Evolutionary conservation across 1,140 invertebrate species (phyloP), one percentile per base, ranked within the genome.

Genomic region (Anastatus disparis): DNA sequence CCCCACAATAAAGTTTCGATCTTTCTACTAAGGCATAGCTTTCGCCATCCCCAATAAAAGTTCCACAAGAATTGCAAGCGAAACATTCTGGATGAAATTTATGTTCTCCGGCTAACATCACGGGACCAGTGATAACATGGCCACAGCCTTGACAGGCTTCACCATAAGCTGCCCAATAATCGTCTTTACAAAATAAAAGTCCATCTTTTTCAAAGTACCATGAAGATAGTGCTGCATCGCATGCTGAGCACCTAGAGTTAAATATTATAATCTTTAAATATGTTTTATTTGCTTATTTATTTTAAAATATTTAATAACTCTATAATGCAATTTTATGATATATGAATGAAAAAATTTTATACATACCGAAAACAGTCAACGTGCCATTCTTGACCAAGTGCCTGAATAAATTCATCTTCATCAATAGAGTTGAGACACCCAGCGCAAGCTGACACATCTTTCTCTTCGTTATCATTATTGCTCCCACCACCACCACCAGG

Each of bases 31-130:
- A 85, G 0, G 94, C 94, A 83, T 97, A 97, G 8, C 94, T 92
- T 76, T 97, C 94, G 22, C 94, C 94, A 87, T 97, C 95, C 35
- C 95, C 95, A 76, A 98, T 95, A 79, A 93, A 95, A 10, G 89
- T 85, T n/a, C 89, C 87, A 83, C 96, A 98, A 8, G 90, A 89
- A 26, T 87, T 87, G 80, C 96, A 98, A 74, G 92, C 90, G 87
- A 98, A 96, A 86, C 96, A 98, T 88, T 98, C 95, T 69, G 95
- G 95, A 86, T 98, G 96, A 86, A 96, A 97, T 82, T 95, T 94
- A 84, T 96, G 95, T 81, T 96, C 94, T 20, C 95, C 95, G 17
- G 95, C 95, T 71, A 95, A 90, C 95, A 97, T 97, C 52, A 97
- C 94, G 27, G 95, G 95, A 0, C 96, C 95, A 0, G 95, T 95